Evolutionary conservation across 2,113 vertebrate genomes (phyloP), one percentile per base, ranked within the genome.

Genomic region (Struthio camelus): DNA sequence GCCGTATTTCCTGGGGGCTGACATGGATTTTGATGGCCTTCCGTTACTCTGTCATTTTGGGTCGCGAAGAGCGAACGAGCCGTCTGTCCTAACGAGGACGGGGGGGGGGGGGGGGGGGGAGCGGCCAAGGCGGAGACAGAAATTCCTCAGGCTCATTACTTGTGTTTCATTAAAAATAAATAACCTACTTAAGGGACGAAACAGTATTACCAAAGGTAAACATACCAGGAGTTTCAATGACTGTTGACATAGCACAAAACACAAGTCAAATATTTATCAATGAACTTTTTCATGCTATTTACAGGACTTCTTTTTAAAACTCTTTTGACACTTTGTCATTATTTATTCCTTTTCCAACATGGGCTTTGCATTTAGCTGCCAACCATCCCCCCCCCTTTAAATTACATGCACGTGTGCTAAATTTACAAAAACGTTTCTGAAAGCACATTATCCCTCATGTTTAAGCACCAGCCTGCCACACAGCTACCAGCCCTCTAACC

Each of bases 121-220:
- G 3, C 11, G n/a, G 44, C 44, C 1, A 7, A 16, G 54, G 24
- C 16, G 10, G 5, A 69, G 13, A 9, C 27, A 22, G 27, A 65
- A 62, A 46, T 36, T 40, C 40, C 40, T 62, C 16, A 8, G 81
- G 61, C 77, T 82, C 46, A 22, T 79, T 89, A 78, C n/a, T 50
- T 50, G 54, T 10, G n/a, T 87, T 80, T 80, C 93, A 90, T 93
- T 96, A 90, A 95, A 96, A 96, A 91, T 91, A 96, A 94, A 95
- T 81, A 83, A 59, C 36, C 54, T 71, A 90, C 69, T 96, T 90
- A 83, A 71, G 80, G 42, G 36, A 2, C 8, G 5, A 48, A 62
- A 15, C 72, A 80, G 50, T 62, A 84, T 84, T 83, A 83, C 81
- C 79, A 58, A 94, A 96, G 80, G 89, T 94, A 96, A 96, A 93